A percentile compares a stretch with the other conserved stretches of the same genome.
Conservation (phyloP, 2,888 invertebrate genomes). For the Chrysotoxum bicinctum region DNA sequence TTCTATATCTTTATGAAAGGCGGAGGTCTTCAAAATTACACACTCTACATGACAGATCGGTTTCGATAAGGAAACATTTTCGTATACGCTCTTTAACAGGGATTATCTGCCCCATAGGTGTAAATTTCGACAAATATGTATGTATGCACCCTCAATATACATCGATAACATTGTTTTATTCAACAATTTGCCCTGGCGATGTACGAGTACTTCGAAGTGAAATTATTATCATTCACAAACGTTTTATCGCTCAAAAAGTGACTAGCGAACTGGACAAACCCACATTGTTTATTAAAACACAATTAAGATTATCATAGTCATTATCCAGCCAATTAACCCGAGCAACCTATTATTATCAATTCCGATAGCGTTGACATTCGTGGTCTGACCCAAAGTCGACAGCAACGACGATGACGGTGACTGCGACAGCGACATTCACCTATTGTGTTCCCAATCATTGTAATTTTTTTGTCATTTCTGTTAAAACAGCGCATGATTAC, state of each 20-base stretch:
- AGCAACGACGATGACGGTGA: background rate
- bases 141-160: background rate
- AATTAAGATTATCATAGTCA: constrained; percentile 31
- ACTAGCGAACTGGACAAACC: background rate
- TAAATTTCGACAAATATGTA: background rate
- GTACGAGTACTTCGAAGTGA: background rate
- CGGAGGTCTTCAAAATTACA: too few species aligned
- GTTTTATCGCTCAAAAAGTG: background rate
- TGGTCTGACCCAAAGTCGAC: constrained; percentile 18
- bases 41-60: too few species aligned
- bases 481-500: constrained; percentile 63
- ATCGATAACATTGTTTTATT: background rate
- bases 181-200: background rate
- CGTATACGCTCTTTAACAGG: too few species aligned
- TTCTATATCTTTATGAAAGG: too few species aligned
- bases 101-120: too few species aligned
- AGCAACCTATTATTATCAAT: constrained; percentile 49
- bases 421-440: constrained; percentile 12
- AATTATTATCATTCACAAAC: background rate
- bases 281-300: constrained; percentile 11
- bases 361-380: constrained; percentile 52
- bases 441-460: constrained; percentile 26
- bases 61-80: too few species aligned
- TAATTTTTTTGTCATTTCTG: constrained; percentile 21
- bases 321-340: constrained; percentile 56